A percentile compares a stretch with the other conserved stretches of the same genome.
phyloP scores from a whole-genome alignment of 2,113 vertebrate genomes.

The Loxodonta africana region DNA sequence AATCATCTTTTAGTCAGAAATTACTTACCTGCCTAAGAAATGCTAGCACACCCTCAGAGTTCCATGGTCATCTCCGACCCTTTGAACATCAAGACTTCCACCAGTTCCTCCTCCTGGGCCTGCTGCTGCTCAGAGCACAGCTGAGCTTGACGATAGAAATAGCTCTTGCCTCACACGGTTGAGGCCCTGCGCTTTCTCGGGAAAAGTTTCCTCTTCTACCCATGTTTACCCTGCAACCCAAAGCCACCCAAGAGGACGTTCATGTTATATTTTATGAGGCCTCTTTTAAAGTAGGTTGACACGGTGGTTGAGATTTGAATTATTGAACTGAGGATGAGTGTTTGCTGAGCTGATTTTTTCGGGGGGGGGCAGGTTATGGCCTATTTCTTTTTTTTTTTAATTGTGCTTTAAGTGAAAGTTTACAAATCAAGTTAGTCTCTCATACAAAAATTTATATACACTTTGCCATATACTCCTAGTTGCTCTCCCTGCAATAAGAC shows the following conservation, averaged over 20 bases:
- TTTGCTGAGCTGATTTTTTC: background rate
- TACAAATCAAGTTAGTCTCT: too few relatives aligned
- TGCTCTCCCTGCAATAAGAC: too few relatives aligned
- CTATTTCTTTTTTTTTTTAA: too few relatives aligned
- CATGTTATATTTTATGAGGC: background rate
- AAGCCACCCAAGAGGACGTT: background rate
- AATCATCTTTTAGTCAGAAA: slow-evolving; percentile 54
- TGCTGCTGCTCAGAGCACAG: background rate
- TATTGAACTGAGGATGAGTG: background rate
- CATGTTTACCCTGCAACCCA: rapidly evolving
- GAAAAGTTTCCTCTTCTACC: background rate
- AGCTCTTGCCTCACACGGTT: background rate
- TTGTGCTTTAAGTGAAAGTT: too few relatives aligned
- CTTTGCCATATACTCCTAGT: too few relatives aligned
- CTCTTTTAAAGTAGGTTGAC: background rate
- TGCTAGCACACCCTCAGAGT: background rate
- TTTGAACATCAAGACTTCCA: background rate
- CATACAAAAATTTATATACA: too few relatives aligned
- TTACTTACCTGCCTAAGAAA: slow-evolving; percentile 54
- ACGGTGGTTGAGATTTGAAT: background rate
- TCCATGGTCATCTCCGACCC: background rate
- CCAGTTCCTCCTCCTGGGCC: background rate
- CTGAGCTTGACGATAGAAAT: background rate
- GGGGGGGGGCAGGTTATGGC: background rate
- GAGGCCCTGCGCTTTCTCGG: background rate